phyloP scores from a whole-genome alignment of 2,113 vertebrate species.

The Plotosus lineatus region DNA sequence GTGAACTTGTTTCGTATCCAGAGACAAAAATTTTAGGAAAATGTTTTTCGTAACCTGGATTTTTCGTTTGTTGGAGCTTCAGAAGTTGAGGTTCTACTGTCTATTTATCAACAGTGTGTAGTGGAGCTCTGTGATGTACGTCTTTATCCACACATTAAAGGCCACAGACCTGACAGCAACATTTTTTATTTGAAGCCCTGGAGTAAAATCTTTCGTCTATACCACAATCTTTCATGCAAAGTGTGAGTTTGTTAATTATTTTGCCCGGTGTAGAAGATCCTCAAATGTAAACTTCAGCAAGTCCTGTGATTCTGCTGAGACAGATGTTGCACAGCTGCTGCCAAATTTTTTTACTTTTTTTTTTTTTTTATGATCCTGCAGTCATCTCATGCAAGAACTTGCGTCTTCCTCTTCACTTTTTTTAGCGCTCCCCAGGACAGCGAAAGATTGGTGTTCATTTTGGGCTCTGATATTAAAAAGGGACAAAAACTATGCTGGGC shows the following conservation, averaged over 20 bases:
- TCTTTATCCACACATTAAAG: not conserved
- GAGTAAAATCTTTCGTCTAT: not conserved
- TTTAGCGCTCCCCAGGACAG: not conserved
- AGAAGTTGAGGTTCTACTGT: too few relatives aligned
- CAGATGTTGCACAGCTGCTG: constrained; percentile 4
- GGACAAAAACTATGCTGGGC: not conserved
- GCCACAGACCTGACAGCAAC: not conserved
- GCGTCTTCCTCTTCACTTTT: not conserved
- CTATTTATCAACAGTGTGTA: not conserved
- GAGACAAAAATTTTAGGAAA: too few relatives aligned
- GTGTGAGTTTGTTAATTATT: not conserved
- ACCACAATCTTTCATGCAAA: not conserved
- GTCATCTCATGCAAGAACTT: not conserved
- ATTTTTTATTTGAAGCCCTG: not conserved
- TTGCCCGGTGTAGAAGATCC: not conserved
- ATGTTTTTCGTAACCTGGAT: too few relatives aligned
- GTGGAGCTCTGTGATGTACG: too few relatives aligned
- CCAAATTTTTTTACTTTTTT: not conserved
- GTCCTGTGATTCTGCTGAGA: constrained; percentile 7
- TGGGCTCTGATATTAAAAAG: not conserved
- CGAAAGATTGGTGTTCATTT: not conserved
- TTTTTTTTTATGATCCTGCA: not conserved
- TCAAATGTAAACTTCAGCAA: constrained; percentile 8
- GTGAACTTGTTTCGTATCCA: too few relatives aligned
- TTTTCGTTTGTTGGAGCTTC: too few relatives aligned